Base-by-base conservation (phyloP, 2,797 vertebrate species). In the Pangasius krempfi region DNA sequence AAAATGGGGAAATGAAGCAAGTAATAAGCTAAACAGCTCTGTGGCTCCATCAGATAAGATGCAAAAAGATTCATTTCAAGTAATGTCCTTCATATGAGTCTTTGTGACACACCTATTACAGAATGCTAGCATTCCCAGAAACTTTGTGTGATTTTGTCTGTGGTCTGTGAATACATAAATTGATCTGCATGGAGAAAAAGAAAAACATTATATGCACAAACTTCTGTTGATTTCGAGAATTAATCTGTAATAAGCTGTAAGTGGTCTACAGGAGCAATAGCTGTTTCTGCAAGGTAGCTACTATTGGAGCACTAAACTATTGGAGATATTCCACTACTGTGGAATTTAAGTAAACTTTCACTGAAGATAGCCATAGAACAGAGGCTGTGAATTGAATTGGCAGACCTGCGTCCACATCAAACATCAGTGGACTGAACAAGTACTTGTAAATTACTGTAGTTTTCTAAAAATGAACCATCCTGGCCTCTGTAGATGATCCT, bases 11-110 rank as follows among this genome's bases (percentile, higher is more conserved):
- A 84, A 88, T 78, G 66, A 87, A 56, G 7, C 5, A 4, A n/a
- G 47, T 47, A 50, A 68, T 82, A 86, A 92, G 89, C 54, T 56
- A 83, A 76, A 90, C 40, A 83, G 84, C 44, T 88, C 25, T 16
- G 22, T 8, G 56, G 22, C 56, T 64, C 79, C 76, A 85, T 87
- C 58, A 87, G 18, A 87, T 60, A 44, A 81, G 33, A 89, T 79
- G 47, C 86, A 70, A 78, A 62, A n/a, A 78, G 44, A 89, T 80
- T 50, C 68, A 64, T 85, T 82, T 52, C 12, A 62, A 54, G 44
- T 27, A 54, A 37, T 50, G 27, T 76, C 66, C 72, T 60, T 72
- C 62, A 54, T 54, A 14, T 81, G 60, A 12, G 56, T 68, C 84
- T 72, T 4, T 30, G 27, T 14, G 9, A 85, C 40, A 73, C 4